phyloP scores from a whole-genome alignment of 2,888 invertebrate genomes.

The Dioctria rufipes region DNA sequence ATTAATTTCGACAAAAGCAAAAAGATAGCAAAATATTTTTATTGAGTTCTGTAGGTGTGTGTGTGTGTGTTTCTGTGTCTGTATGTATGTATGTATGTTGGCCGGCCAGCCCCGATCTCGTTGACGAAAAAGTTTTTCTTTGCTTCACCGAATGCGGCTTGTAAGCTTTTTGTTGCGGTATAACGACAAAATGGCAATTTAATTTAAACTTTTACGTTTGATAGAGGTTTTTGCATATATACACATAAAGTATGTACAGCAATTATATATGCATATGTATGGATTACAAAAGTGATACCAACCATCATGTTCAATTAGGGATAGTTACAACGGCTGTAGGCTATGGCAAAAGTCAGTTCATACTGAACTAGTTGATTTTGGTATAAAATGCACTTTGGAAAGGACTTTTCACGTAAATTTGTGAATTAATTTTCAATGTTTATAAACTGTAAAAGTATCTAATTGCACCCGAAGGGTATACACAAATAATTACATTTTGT shows the following conservation, averaged over 20 bases:
- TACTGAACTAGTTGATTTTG: background rate
- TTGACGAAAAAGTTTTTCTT: slow-evolving; percentile 14
- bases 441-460: too few species aligned
- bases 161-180: slow-evolving; percentile 4
- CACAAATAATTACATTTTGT: too few species aligned
- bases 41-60: background rate
- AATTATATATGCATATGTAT: background rate
- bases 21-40: slow-evolving; percentile 14
- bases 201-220: slow-evolving; percentile 36
- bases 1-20: slow-evolving; percentile 25
- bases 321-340: background rate
- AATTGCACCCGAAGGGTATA: too few species aligned
- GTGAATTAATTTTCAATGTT: background rate
- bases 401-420: background rate
- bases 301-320: slow-evolving; percentile 19
- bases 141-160: background rate
- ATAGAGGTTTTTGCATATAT: background rate
- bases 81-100: too few species aligned
- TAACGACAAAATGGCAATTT: slow-evolving; percentile 32
- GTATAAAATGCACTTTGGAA: background rate
- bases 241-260: too few species aligned
- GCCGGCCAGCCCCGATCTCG: too few species aligned
- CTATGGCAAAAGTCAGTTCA: background rate
- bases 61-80: too few species aligned
- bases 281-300: slow-evolving; percentile 7